Evolutionary conservation across 2,797 vertebrate species (phyloP).

Genomic region (Moxostoma hubbsi): DNA sequence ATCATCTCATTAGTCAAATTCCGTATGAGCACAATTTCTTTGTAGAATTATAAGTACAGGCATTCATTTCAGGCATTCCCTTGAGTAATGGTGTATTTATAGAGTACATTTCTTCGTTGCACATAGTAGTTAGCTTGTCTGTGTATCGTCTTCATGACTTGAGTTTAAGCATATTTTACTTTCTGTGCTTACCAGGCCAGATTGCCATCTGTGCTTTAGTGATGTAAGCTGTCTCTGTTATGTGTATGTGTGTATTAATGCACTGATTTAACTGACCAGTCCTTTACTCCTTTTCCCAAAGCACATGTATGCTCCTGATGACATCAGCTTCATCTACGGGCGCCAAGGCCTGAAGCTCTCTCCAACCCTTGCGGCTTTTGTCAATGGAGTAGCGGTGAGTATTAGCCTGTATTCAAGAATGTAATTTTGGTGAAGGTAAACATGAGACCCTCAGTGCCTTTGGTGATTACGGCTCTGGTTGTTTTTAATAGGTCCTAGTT

Average conservation of each 20-base stretch:
- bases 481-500: too few relatives aligned
- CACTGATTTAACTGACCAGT: background rate
- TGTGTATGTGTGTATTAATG: background rate
- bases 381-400: constrained; percentile 89
- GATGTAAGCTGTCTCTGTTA: background rate
- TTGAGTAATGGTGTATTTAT: constrained; percentile 27
- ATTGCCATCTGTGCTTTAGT: background rate
- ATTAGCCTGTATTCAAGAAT: background rate
- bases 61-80: background rate
- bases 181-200: constrained; percentile 7
- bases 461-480: too few relatives aligned
- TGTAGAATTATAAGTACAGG: background rate
- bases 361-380: constrained; percentile 84
- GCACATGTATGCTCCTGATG: constrained; percentile 79
- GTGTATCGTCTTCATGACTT: constrained; percentile 16
- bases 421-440: too few relatives aligned
- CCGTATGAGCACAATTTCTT: background rate
- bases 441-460: too few relatives aligned
- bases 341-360: constrained; percentile 78
- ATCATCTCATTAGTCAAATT: background rate
- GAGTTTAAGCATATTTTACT: background rate
- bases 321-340: constrained; percentile 85
- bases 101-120: constrained; percentile 21
- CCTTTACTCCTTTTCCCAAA: constrained; percentile 54
- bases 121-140: constrained; percentile 27